These are phyloP conservation scores for Lasaia peninsularis DNA, from an alignment of 1,140 invertebrate genomes.

Conservation along the genomic window DNA sequence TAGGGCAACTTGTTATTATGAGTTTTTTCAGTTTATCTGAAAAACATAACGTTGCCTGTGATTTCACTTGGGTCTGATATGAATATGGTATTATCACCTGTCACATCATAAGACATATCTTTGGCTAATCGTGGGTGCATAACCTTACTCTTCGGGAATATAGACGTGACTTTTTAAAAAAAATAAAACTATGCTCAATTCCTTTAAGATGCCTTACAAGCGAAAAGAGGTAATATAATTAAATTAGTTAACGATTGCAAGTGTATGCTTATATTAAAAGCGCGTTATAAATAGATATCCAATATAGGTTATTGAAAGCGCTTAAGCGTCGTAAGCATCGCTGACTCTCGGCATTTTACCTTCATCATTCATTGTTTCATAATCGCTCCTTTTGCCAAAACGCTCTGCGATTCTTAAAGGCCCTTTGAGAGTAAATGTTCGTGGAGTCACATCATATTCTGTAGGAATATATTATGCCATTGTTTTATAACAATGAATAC, in stretches of 20 bases:
- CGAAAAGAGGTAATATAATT: no score
- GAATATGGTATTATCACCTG: no score
- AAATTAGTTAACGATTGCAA: neutral
- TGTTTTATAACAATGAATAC: neutral
- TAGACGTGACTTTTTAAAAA: no score
- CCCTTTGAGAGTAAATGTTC: neutral
- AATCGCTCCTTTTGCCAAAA: conserved; percentile 9
- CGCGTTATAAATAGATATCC: neutral
- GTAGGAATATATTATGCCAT: neutral
- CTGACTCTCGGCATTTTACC: conserved; percentile 2
- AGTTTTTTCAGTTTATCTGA: no score
- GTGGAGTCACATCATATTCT: conserved; percentile 6
- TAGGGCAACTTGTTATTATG: no score
- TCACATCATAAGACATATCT: no score
- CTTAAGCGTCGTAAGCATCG: conserved; percentile 12
- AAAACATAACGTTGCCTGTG: no score
- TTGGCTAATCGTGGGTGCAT: no score
- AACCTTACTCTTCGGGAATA: no score
- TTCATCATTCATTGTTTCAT: conserved; percentile 8
- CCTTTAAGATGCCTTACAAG: no score
- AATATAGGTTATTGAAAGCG: conserved; percentile 15
- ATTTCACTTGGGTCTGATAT: no score
- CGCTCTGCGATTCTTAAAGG: neutral
- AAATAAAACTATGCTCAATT: no score
- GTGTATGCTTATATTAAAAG: conserved; percentile 15